Evolutionary conservation across 2,888 invertebrate genomes (phyloP).

Genomic region (Ctenicera cuprea): DNA sequence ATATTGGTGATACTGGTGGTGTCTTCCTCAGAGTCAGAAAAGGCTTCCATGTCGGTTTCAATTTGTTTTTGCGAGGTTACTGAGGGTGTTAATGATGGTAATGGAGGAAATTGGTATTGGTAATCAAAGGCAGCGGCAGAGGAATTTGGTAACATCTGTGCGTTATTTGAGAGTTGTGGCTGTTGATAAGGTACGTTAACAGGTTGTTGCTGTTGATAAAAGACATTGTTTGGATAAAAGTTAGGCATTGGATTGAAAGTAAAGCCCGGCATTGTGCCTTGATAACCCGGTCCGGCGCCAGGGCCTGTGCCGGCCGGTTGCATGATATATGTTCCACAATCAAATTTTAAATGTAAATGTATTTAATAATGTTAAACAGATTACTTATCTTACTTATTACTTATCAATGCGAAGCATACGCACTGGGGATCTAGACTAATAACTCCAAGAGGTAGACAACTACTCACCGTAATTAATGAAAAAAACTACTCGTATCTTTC

Average conservation of each 20-base stretch:
- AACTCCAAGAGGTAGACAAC: too few species aligned
- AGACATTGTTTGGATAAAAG: conserved; percentile 1
- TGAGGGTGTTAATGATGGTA: conserved; percentile 13
- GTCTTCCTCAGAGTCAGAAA: conserved; percentile 9
- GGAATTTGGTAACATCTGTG: conserved; percentile 8
- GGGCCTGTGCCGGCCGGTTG: conserved; percentile 1
- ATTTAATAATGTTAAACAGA: conserved; percentile 15
- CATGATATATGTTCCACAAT: too few species aligned
- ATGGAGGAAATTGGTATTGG: conserved; percentile 17
- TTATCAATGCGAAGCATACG: too few species aligned
- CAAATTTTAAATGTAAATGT: too few species aligned
- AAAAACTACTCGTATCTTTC: too few species aligned
- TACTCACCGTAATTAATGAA: too few species aligned
- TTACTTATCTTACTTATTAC: too few species aligned
- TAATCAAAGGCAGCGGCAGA: not conserved
- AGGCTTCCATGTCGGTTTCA: not conserved
- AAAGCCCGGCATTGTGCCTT: conserved; percentile 20
- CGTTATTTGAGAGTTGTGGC: conserved; percentile 2
- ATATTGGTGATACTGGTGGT: conserved; percentile 3
- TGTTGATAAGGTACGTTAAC: conserved; percentile 12
- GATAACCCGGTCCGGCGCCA: not conserved
- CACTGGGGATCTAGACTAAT: too few species aligned
- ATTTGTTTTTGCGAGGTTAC: conserved; percentile 15
- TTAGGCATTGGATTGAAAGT: conserved; percentile 13
- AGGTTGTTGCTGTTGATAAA: conserved; percentile 9